Percentiles rank a stretch among this genome's conserved stretches.
Conservation (phyloP, 1,140 invertebrate species). For the Drosophila saltans region DNA sequence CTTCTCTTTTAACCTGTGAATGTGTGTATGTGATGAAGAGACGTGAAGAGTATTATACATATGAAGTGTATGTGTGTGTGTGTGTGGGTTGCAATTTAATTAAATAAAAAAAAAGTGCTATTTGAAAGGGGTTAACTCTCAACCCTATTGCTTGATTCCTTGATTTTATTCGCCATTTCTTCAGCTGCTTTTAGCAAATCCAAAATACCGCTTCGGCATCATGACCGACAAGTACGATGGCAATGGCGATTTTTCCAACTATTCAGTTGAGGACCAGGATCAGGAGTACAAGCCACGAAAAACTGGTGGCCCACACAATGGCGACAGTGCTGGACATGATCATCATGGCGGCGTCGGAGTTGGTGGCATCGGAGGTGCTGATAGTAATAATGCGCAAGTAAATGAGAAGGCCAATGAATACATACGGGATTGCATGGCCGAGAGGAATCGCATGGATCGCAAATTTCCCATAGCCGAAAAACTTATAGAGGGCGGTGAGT, state of each 20-base stretch:
- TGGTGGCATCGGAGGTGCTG: constrained; percentile 37
- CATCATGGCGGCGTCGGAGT: constrained; percentile 60
- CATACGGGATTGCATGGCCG: constrained; percentile 89
- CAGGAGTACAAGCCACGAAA: constrained; percentile 85
- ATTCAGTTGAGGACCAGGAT: constrained; percentile 83
- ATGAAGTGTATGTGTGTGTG: constrained; percentile 16
- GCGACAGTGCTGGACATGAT: constrained; percentile 83
- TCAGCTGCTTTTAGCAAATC: constrained; percentile 18
- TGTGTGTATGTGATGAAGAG: constrained; percentile 19
- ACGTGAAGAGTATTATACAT: neutral
- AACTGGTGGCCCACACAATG: constrained; percentile 72
- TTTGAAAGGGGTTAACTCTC: constrained; percentile 7
- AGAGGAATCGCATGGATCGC: constrained; percentile 89
- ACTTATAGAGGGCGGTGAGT: constrained; percentile 89
- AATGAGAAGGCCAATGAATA: constrained; percentile 90
- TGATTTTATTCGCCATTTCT: neutral
- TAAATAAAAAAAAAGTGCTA: constrained; percentile 13
- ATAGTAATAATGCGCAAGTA: constrained; percentile 68
- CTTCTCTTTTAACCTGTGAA: neutral
- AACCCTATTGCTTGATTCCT: constrained; percentile 1
- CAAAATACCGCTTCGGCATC: constrained; percentile 33
- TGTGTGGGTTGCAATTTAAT: constrained; percentile 30
- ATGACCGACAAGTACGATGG: constrained; percentile 82
- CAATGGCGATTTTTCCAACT: constrained; percentile 82
- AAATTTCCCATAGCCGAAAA: constrained; percentile 88